A percentile compares a stretch with the other conserved stretches of the same genome.
phyloP scores from a whole-genome alignment of 2,113 vertebrate species.

The Neodon shergylaensis region DNA sequence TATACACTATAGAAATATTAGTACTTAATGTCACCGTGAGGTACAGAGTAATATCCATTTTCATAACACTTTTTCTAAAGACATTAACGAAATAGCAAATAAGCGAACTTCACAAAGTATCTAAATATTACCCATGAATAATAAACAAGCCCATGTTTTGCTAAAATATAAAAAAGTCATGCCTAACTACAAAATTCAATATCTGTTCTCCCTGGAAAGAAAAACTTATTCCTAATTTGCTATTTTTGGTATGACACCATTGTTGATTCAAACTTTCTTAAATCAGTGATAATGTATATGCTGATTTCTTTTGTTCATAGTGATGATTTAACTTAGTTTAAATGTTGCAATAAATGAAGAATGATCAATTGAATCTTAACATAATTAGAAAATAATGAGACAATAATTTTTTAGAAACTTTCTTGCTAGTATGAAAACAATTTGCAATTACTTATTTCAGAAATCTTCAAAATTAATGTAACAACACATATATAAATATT shows the following conservation, averaged over 20 bases:
- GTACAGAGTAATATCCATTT: background rate
- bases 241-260: background rate
- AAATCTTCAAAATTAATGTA: background rate
- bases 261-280: background rate
- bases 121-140: slow-evolving; percentile 1
- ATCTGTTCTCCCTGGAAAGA: background rate
- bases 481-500: background rate
- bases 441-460: background rate
- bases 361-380: background rate
- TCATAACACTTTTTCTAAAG: background rate
- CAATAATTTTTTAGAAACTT: background rate
- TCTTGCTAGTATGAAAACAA: background rate
- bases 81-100: background rate
- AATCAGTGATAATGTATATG: background rate
- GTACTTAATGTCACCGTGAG: background rate
- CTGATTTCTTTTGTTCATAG: background rate
- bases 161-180: background rate
- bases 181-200: background rate
- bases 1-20: background rate
- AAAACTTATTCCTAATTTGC: background rate
- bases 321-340: slow-evolving; percentile 7
- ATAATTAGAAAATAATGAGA: background rate
- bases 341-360: slow-evolving; percentile 27
- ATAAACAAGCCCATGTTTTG: background rate
- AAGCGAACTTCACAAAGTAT: background rate